Percentiles rank a stretch among this genome's conserved stretches.
These are phyloP conservation scores for Cheilosia scutellata DNA, from an alignment of 2,888 invertebrate species.

Conservation along the genomic window DNA sequence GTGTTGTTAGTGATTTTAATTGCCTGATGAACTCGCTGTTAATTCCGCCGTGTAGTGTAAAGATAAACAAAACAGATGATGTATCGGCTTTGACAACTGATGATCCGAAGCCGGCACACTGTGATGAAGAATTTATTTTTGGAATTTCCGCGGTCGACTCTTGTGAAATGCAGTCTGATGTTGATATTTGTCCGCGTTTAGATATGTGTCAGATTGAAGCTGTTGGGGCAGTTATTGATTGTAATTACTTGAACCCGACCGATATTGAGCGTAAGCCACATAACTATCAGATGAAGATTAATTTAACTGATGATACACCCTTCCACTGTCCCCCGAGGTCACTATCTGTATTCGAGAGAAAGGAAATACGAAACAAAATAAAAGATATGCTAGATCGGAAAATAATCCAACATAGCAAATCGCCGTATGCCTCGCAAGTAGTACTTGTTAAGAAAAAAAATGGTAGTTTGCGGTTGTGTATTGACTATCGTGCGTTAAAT, in stretches of 20 bases:
- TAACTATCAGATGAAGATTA: constrained; percentile 13
- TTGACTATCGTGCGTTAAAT: constrained; percentile 45
- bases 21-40: neutral
- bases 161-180: neutral
- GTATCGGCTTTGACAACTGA: constrained; percentile 5
- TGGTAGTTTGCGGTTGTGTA: constrained; percentile 34
- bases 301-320: constrained; percentile 2
- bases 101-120: constrained; percentile 1
- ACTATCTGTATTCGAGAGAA: constrained; percentile 14
- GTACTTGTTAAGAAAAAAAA: constrained; percentile 36
- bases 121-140: neutral
- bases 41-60: neutral
- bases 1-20: constrained; percentile 2
- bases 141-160: neutral
- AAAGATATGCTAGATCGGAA: constrained; percentile 50
- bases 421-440: constrained; percentile 59
- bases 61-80: constrained; percentile 1
- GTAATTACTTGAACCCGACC: neutral
- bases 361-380: constrained; percentile 54
- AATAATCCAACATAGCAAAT: constrained; percentile 52
- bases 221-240: neutral
- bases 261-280: constrained; percentile 13
- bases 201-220: neutral
- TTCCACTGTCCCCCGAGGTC: constrained; percentile 2
- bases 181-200: constrained; percentile 16